Evolutionary conservation across 64 coral and sea anemone species (phyloP), one percentile per base, ranked within the genome.

Genomic region (Acropora tenuis): DNA sequence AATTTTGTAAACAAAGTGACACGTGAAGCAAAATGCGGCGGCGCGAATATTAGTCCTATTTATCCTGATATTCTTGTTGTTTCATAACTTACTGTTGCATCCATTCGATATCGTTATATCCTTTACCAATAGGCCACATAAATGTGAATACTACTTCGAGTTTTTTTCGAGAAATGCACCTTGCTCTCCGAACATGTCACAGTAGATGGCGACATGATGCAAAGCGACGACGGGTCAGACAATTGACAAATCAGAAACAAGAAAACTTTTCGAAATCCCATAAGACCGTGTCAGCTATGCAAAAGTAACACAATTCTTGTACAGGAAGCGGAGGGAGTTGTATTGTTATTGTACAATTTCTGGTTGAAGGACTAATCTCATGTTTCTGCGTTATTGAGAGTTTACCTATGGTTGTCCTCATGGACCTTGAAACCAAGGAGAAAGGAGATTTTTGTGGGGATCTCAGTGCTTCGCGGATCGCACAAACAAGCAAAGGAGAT

Each of bases 381-480:
- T 50, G 73, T 19, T 61, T 5, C 42, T 41, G 44, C 49, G 9
- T 63, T 19, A 20, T 61, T 55, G 43, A 91, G 2, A 66, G 43
- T 9, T 78, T 60, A 96, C 95, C n/a, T 96, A 96, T 96, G 95
- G 95, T 96, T 59, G 71, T 94, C 80, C 90, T 94, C 77, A 97
- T 94, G 92, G 95, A 97, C 42, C 61, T 84, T 78, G 13, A n/a
- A 74, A 84, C 90, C 80, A 46, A 74, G 80, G 85, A 78, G 74
- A 82, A 97, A 71, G 92, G 77, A 42, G 84, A 94, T 8, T 11
- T 5, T 1, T 77, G 74, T 60, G 53, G 58, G 19, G 61, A 46
- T 19, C 53, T 44, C 46, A 49, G 16, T 6, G 73, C n/a, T 43
- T 40, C 74, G 76, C 15, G 6, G 53, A 45, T 49, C 78, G 80